phyloP scores from a whole-genome alignment of 2,797 vertebrate species.

The Crax fasciolata region DNA sequence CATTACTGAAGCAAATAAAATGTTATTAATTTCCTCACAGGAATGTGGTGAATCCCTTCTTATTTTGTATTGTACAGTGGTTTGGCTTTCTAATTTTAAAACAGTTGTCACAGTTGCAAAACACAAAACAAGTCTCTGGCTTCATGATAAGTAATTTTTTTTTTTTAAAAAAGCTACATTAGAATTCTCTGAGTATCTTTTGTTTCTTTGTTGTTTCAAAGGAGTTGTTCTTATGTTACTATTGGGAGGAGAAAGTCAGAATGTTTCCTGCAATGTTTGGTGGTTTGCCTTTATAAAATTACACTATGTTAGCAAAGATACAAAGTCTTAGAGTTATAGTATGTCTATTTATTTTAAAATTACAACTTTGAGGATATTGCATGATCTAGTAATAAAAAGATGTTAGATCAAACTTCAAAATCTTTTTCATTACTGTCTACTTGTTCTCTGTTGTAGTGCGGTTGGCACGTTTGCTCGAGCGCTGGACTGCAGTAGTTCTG shows the following conservation, averaged over 20 bases:
- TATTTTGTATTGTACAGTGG: background rate
- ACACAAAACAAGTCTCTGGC: background rate
- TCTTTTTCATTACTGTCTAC: background rate
- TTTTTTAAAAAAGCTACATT: background rate
- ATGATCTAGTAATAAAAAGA: background rate
- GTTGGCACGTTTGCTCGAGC: slow-evolving; percentile 97
- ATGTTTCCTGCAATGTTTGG: background rate
- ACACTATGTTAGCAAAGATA: background rate
- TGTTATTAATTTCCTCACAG: background rate
- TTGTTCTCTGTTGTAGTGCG: slow-evolving; percentile 82
- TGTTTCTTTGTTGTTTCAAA: background rate
- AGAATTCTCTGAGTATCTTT: background rate
- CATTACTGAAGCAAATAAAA: background rate
- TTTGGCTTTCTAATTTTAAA: background rate
- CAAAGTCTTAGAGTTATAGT: background rate
- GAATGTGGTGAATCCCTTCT: background rate
- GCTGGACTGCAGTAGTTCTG: slow-evolving; percentile 96
- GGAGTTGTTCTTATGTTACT: background rate
- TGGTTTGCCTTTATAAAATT: background rate
- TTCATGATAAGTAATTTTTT: background rate
- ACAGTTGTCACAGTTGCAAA: background rate
- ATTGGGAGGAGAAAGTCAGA: background rate
- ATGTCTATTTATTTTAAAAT: background rate
- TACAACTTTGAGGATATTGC: background rate
- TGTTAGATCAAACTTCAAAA: background rate